Base-by-base conservation (phyloP, 2,113 vertebrate genomes). In the Poecile atricapillus region DNA sequence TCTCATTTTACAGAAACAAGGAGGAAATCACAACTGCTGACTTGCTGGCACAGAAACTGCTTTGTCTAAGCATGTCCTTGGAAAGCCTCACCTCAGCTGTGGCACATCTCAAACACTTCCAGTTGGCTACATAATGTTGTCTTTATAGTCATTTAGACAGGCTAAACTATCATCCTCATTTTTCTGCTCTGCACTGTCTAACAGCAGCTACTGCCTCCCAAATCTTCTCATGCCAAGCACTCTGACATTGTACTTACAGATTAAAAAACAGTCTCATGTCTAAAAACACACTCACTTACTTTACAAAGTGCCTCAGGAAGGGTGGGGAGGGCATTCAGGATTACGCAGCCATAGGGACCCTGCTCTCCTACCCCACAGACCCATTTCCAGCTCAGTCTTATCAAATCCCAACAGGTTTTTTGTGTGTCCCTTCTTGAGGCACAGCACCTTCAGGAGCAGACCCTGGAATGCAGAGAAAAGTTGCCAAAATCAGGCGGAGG, bases 351-450 rank as follows among this genome's bases (percentile, higher is more conserved):
- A 18, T 28, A 56, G 49, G 28, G 49, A 74, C 11, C 49, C 0
- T 39, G 0, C 39, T 17, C 11, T 43, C 37, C 13, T 16, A 50
- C 12, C 13, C 53, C 0, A 1, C 44, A 59, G 31, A n/a, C 50
- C 23, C 6, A 0, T 55, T 27, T 49, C 6, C 49, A 77, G 33
- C 6, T 50, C 27, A 44, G 37, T 50, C 19, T 52, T 41, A 18
- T 10, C 13, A 35, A 44, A 41, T 17, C 11, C 60, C 21, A 65
- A 1, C 2, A 27, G 33, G 5, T 5, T 71, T 16, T 62, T 35
- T 35, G 20, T 71, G 21, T 35, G n/a, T 11, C 46, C 20, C 11
- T 52, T 49, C 31, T 4, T 41, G 59, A 20, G 33, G 65, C 15
- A 4, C 1, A 4, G 25, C 13, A 43, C 24, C 47, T 76, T 46